Conservation (phyloP, 2,888 invertebrate species). For the Resseliella maxima region DNA sequence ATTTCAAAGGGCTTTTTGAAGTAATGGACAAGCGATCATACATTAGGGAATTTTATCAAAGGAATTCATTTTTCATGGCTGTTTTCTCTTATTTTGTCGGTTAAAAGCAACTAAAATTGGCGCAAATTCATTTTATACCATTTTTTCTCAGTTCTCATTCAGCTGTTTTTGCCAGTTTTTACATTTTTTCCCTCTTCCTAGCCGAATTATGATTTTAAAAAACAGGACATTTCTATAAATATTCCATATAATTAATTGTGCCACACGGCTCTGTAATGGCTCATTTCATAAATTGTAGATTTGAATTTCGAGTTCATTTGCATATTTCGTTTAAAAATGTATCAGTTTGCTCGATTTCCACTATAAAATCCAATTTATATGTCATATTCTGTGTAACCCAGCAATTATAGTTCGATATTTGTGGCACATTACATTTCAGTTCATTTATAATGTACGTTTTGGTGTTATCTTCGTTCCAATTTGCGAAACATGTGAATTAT, state of each 20-base stretch:
- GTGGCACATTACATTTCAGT: neutral
- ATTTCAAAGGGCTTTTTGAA: constrained; percentile 7
- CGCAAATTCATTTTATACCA: neutral
- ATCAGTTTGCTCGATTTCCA: neutral
- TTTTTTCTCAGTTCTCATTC: too few species aligned
- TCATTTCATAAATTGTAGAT: neutral
- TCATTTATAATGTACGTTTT: neutral
- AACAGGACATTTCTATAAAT: constrained; percentile 39
- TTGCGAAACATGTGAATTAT: constrained; percentile 1
- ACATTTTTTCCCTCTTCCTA: neutral
- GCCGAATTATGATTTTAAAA: neutral
- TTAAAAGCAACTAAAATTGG: neutral
- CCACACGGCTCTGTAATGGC: neutral
- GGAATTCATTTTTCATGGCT: neutral
- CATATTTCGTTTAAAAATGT: constrained; percentile 22
- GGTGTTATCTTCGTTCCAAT: constrained; percentile 2
- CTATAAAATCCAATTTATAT: constrained; percentile 19
- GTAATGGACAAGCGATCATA: neutral
- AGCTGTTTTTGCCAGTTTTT: too few species aligned
- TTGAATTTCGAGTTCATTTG: neutral
- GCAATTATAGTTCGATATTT: constrained; percentile 12
- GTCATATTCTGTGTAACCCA: neutral
- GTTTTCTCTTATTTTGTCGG: neutral
- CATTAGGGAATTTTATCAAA: neutral
- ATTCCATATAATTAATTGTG: constrained; percentile 11